Base-by-base conservation (phyloP, 2,113 vertebrate species). In the Eira barbara region DNA sequence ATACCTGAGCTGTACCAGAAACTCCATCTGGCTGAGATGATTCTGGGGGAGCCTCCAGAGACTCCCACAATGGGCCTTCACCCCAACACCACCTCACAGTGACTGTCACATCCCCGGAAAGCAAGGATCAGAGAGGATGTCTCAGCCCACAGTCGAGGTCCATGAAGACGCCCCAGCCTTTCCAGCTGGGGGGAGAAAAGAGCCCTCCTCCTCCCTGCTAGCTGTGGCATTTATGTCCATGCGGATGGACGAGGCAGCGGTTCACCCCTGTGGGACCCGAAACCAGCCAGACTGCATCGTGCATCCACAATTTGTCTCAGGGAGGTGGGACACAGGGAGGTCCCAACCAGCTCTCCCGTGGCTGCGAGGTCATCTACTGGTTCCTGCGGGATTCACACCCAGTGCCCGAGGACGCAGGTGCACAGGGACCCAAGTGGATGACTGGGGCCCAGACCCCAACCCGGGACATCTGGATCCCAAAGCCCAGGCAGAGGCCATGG, bases 231-330 rank as follows among this genome's bases (percentile, higher is more conserved):
- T 42, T 42, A 42, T 7, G 36, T 42, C 71, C 18, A 20, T 25
- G 36, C 4, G 25, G 11, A 25, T 1, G 12, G 36, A 73, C 21
- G 0, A 42, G 71, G 36, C 21, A 42, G 10, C 5, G 0, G 13
- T 25, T 39, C 21, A 42, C 25, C 36, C 5, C 11, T 42, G 12
- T 73, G 71, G 21, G 71, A 39, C 21, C 36, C 36, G 12, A 73
- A 73, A 23, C 69, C 17, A 39, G 21, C 36, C 21, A 25, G 69
- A 25, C 0, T 27, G 71, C 71, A 42, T 73, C 69, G 2, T 73
- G 71, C 42, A 42, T 73, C 71, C 21, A 39, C 71, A 39, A 12
- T 42, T 12, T 23, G 21, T 71, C 1, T 36, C 67, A 42, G 21
- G 71, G 36, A 73, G 12, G 39, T 8, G 23, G 36, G 36, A 25